A percentile compares a stretch with the other conserved stretches of the same genome.
Evolutionary conservation across 2,113 vertebrate genomes (phyloP).

Genomic region (Cariama cristata): DNA sequence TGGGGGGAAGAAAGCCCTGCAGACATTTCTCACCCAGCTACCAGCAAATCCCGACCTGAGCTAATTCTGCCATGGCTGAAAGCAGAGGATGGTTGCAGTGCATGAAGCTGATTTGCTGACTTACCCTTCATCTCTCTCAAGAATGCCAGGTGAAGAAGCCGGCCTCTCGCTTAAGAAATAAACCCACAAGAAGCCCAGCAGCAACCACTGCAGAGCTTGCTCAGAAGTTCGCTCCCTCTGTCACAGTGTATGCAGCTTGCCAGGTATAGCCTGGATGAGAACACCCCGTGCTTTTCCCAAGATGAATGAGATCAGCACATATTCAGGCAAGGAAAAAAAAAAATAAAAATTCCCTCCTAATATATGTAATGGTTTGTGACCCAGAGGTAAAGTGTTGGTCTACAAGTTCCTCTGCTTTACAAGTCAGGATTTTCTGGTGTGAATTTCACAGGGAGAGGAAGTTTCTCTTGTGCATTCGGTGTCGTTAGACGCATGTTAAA

Average conservation of each 20-base stretch:
- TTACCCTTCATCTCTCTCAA: constrained; percentile 65
- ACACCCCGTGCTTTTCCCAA: constrained; percentile 44
- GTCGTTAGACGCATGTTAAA: neutral
- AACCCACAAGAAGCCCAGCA: neutral
- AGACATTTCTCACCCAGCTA: neutral
- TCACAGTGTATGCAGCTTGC: constrained; percentile 51
- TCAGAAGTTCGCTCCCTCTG: constrained; percentile 42
- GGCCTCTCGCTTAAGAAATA: neutral
- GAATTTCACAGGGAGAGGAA: neutral
- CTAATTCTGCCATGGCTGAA: constrained; percentile 28
- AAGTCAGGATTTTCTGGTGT: neutral
- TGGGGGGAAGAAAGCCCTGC: neutral
- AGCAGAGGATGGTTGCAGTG: neutral
- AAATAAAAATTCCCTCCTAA: neutral
- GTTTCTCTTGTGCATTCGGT: neutral
- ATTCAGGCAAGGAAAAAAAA: neutral
- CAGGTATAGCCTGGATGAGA: constrained; percentile 55
- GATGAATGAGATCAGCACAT: constrained; percentile 72
- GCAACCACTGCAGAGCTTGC: constrained; percentile 45
- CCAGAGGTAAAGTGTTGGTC: neutral
- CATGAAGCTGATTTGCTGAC: constrained; percentile 48
- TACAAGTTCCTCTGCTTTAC: neutral
- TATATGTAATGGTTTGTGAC: neutral
- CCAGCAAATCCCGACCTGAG: neutral
- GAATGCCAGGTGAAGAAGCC: constrained; percentile 35